Evolutionary conservation across 2,797 vertebrate genomes (phyloP).

Genomic region (Anguilla megastoma): DNA sequence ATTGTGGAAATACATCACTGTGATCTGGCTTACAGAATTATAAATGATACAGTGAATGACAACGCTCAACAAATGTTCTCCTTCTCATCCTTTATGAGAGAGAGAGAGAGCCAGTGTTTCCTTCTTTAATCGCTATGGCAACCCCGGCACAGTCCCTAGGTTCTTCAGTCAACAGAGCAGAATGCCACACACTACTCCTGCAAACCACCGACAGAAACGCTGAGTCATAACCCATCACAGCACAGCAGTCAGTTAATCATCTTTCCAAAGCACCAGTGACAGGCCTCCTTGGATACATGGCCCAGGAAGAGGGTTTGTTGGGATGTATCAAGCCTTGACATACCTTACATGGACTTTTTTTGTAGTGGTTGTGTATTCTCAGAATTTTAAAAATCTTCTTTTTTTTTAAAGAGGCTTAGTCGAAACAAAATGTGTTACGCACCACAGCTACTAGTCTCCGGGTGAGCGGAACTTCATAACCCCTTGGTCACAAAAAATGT

Average conservation of each 20-base stretch:
- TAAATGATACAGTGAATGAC: background rate
- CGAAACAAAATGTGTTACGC: background rate
- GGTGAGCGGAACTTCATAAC: background rate
- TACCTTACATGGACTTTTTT: background rate
- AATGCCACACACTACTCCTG: background rate
- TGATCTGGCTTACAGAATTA: background rate
- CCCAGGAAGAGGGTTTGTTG: background rate
- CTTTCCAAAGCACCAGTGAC: background rate
- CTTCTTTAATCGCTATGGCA: slow-evolving; percentile 54
- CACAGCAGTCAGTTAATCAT: background rate
- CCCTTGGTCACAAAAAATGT: background rate
- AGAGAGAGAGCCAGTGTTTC: background rate
- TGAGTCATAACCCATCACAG: background rate
- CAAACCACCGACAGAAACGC: background rate
- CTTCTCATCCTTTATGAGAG: background rate
- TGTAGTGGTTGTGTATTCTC: background rate
- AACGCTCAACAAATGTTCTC: background rate
- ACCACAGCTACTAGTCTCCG: background rate
- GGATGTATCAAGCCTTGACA: background rate
- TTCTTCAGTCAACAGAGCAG: background rate
- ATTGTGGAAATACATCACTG: background rate
- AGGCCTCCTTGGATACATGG: background rate
- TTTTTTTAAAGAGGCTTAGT: background rate
- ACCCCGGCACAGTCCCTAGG: slow-evolving; percentile 36
- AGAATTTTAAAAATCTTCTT: background rate